Evolutionary conservation across 2,113 vertebrate species (phyloP).

Genomic region (Ophthalmolycus amberensis): DNA sequence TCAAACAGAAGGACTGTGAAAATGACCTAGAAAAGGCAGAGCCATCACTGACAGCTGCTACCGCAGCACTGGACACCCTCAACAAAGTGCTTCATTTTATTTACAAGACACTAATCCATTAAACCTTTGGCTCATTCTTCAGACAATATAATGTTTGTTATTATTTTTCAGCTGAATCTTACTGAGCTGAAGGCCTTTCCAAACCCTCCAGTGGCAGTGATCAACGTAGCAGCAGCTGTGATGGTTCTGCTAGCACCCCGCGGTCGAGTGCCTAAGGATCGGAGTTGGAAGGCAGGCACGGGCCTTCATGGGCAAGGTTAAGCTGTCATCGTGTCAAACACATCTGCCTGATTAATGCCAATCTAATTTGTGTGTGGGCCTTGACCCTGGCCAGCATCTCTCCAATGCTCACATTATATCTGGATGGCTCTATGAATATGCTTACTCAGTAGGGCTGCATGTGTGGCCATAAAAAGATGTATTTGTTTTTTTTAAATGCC

Average conservation of each 20-base stretch:
- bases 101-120: neutral
- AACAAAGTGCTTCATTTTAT: slow-evolving; percentile 84
- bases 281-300: slow-evolving; percentile 87
- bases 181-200: slow-evolving; percentile 89
- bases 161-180: slow-evolving; percentile 84
- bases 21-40: slow-evolving; percentile 87
- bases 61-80: slow-evolving; percentile 85
- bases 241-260: slow-evolving; percentile 86
- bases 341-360: slow-evolving; percentile 78
- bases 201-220: slow-evolving; percentile 85
- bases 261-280: slow-evolving; percentile 83
- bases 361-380: slow-evolving; percentile 76
- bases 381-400: slow-evolving; percentile 69
- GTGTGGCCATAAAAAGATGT: neutral
- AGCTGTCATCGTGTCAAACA: slow-evolving; percentile 71
- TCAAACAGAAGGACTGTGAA: slow-evolving; percentile 87
- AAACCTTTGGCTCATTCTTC: neutral
- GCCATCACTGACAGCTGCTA: slow-evolving; percentile 85
- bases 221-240: slow-evolving; percentile 86
- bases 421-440: slow-evolving; percentile 73
- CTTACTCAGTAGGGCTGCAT: slow-evolving; percentile 46
- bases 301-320: slow-evolving; percentile 89
- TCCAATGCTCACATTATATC: slow-evolving; percentile 62
- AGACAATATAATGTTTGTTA: slow-evolving; percentile 5
- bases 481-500: slow-evolving; percentile 6